Evolutionary conservation across 2,888 invertebrate species (phyloP).

Genomic region (Polia nebulosa): DNA sequence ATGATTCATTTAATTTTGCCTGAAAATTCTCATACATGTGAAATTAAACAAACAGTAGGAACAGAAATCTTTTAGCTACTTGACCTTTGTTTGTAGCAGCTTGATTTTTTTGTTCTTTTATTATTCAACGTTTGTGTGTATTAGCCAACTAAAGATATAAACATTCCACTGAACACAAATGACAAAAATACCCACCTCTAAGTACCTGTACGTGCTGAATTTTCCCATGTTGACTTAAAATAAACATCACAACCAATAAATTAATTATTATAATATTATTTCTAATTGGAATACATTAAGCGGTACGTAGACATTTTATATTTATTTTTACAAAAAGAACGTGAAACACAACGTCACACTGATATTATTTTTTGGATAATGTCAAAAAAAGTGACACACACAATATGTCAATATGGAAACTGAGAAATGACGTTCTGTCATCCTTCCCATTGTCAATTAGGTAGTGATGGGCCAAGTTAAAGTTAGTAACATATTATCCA

Average conservation of each 20-base stretch:
- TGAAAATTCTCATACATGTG: background rate
- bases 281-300: conserved; percentile 39
- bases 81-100: no score
- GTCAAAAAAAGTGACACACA: conserved; percentile 29
- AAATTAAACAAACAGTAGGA: background rate
- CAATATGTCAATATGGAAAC: no score
- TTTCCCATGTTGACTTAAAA: conserved; percentile 88
- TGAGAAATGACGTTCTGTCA: background rate
- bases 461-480: conserved; percentile 12
- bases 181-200: conserved; percentile 82
- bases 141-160: conserved; percentile 8
- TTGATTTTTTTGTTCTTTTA: background rate
- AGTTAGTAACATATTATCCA: no score
- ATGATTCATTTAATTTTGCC: background rate
- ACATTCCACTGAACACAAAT: conserved; percentile 28
- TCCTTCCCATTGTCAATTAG: background rate
- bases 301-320: conserved; percentile 44
- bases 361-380: conserved; percentile 33
- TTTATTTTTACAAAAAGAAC: conserved; percentile 23
- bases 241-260: conserved; percentile 84
- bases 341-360: conserved; percentile 21
- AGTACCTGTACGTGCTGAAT: conserved; percentile 90
- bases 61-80: background rate
- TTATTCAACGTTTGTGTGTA: background rate
- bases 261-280: conserved; percentile 39